These are phyloP conservation scores for Oncorhynchus masou DNA, from an alignment of 2,113 vertebrate genomes.

Conservation along the genomic window DNA sequence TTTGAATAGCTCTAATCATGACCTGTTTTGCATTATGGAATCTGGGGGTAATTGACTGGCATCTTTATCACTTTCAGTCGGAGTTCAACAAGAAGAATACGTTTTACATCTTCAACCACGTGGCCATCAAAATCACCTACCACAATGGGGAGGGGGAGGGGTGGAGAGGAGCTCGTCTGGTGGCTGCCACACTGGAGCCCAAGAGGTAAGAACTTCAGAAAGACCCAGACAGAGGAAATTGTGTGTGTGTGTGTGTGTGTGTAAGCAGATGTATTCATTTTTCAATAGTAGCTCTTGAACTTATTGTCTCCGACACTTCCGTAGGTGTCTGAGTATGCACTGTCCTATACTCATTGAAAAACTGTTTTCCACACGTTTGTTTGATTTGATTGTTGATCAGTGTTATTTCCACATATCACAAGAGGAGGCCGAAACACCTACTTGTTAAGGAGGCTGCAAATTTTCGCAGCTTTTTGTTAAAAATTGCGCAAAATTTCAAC, in stretches of 20 bases:
- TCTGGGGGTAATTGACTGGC: background rate
- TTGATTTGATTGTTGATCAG: too few species aligned
- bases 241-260: too few species aligned
- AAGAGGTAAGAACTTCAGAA: slow-evolving; percentile 78
- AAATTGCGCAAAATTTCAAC: too few species aligned
- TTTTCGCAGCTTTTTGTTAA: too few species aligned
- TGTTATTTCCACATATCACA: background rate
- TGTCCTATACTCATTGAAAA: too few species aligned
- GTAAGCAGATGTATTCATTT: too few species aligned
- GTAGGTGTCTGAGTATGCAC: too few species aligned
- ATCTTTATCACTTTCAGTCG: slow-evolving; percentile 65
- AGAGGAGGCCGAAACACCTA: background rate
- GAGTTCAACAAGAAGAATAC: slow-evolving; percentile 92
- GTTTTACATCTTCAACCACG: slow-evolving; percentile 95
- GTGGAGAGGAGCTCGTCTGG: slow-evolving; percentile 86
- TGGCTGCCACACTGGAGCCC: slow-evolving; percentile 93
- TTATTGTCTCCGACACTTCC: too few species aligned
- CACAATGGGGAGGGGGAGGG: slow-evolving; percentile 82
- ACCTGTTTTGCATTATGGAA: background rate
- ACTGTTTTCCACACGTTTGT: too few species aligned
- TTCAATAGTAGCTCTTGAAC: too few species aligned
- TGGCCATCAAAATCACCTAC: slow-evolving; percentile 91
- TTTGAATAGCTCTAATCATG: too few species aligned
- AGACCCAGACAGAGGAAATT: background rate
- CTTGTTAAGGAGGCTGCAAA: too few species aligned